Base-by-base conservation (phyloP, 2,888 invertebrate genomes). In the Trichopoda pennipes region DNA sequence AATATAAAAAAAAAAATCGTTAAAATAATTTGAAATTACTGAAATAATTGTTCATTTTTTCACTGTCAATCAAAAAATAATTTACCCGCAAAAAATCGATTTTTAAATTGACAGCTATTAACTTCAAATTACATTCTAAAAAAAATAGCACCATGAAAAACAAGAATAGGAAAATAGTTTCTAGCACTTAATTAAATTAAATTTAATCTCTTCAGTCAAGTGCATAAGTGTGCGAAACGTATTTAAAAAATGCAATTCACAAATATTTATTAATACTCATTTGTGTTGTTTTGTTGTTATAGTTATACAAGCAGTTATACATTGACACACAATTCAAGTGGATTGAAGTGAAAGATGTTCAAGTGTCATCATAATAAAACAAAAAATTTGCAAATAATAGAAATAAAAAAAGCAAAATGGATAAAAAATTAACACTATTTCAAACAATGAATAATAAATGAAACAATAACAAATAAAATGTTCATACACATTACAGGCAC, bases 201-300 rank as follows among this genome's bases (percentile, higher is more conserved):
- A 81, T 64, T 76, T 73, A 76, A 82, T 79, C 79, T 79, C 82
- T 79, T 76, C 75, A 72, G 79, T 82, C 82, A 82, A 82, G 82
- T 79, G 75, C 75, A 79, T 76, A 82, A 82, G 82, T 79, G 82
- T 82, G 82, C 75, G 69, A 76, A 51, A 64, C 28, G 69, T 73
- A 66, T 68, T 72, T 60, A 38, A 70, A 75, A 75, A 72, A 81
- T 69, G 55, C 56, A 73, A 73, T 76, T 55, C 68, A 81, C 72
- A 76, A 64, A 47, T 66, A 58, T 66, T 38, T 76, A 49, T 49
- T 23, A 32, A 56, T 44, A 10, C 12, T 69, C 6, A n/a, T 56
- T 58, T 56, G n/a, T 35, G 68, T 19, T n/a, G 23, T 12, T 12
- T 12, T 47, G 58, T 19, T 61, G 60, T 28, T 56, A 23, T 61